Percentiles rank a stretch among this genome's conserved stretches.
Evolutionary conservation across 2,113 vertebrate species (phyloP).

Genomic region (Chaenocephalus aceratus): DNA sequence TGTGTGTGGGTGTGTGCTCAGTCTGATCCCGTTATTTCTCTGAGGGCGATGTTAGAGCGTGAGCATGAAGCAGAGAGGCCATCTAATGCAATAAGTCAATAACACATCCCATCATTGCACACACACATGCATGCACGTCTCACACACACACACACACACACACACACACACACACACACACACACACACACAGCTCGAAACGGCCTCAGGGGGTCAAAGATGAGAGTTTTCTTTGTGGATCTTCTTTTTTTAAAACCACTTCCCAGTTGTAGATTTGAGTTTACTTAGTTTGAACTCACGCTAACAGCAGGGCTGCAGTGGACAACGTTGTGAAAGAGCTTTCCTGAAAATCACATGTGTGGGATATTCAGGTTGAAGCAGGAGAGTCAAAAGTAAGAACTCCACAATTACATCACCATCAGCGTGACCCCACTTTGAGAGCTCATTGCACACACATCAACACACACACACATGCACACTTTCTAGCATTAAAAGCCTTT

Average conservation of each 20-base stretch:
- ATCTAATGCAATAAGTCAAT: conserved; percentile 79
- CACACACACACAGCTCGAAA: conserved; percentile 37
- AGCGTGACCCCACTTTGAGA: conserved; percentile 43
- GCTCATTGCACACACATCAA: conserved; percentile 9
- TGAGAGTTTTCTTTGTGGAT: conserved; percentile 33
- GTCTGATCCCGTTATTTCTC: conserved; percentile 69
- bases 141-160: conserved; percentile 16
- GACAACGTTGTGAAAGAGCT: neutral
- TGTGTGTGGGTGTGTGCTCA: conserved; percentile 37
- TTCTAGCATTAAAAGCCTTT: conserved; percentile 18
- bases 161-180: conserved; percentile 30
- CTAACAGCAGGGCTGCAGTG: neutral
- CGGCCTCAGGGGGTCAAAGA: conserved; percentile 45
- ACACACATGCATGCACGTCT: conserved; percentile 23
- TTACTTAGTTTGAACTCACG: neutral
- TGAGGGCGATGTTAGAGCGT: conserved; percentile 64
- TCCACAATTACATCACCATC: conserved; percentile 56
- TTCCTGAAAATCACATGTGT: conserved; percentile 1
- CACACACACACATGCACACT: conserved; percentile 7
- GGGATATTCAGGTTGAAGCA: conserved; percentile 36
- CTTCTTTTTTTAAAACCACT: conserved; percentile 18
- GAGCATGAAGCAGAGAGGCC: conserved; percentile 70
- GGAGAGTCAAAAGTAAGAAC: conserved; percentile 41
- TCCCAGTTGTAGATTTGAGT: neutral
- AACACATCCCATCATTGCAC: conserved; percentile 65